Evolutionary conservation across 2,113 vertebrate genomes (phyloP).

Genomic region (Bos indicus): DNA sequence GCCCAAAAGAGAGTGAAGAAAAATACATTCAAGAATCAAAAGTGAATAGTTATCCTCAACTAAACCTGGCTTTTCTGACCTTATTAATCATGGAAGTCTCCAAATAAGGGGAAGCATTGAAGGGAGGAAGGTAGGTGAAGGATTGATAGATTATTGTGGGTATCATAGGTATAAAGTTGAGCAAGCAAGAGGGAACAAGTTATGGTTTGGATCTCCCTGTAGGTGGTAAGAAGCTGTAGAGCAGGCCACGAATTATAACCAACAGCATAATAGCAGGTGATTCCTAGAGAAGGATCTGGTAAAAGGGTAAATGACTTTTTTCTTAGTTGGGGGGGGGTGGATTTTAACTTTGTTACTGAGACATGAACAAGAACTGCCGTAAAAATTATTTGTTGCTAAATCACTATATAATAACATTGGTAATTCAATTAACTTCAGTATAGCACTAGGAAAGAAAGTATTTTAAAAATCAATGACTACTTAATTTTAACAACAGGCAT

Average conservation of each 20-base stretch:
- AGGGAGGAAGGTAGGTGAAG: neutral
- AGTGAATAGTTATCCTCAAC: neutral
- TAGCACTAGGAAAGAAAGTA: neutral
- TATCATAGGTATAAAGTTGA: neutral
- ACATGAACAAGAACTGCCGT: neutral
- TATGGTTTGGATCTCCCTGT: neutral
- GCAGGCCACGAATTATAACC: neutral
- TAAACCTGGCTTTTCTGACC: neutral
- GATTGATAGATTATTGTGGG: neutral
- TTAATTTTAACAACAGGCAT: neutral
- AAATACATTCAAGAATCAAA: slow-evolving; percentile 29
- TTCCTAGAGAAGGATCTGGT: neutral
- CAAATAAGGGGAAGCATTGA: neutral
- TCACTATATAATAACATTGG: neutral
- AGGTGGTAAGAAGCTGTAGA: neutral
- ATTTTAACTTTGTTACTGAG: neutral
- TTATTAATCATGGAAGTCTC: slow-evolving; percentile 1
- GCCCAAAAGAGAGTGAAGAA: neutral
- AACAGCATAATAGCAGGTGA: neutral
- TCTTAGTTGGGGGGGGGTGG: neutral
- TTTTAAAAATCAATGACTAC: neutral
- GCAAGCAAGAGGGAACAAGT: neutral
- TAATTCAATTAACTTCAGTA: slow-evolving; percentile 1
- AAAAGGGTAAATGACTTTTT: neutral
- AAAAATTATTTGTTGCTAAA: neutral